phyloP scores from a whole-genome alignment of 1,140 invertebrate species.

The Aleiodes sp. region DNA sequence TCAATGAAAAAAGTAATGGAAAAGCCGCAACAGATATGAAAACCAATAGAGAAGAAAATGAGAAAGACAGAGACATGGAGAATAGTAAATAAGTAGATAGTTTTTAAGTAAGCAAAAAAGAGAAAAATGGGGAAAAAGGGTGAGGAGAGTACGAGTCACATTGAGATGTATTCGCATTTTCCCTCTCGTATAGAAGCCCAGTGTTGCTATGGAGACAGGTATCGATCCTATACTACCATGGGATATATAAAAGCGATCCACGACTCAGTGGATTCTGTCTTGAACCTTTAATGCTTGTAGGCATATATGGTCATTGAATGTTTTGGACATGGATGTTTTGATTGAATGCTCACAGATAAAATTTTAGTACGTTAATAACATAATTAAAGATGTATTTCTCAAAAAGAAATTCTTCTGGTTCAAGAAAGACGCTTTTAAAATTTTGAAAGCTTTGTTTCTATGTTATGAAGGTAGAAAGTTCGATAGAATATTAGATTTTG shows the following conservation, averaged over 20 bases:
- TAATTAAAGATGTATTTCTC: no score
- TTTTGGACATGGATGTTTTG: not conserved
- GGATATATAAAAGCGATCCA: conserved; percentile 55
- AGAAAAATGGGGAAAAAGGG: not conserved
- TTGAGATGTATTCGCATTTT: conserved; percentile 54
- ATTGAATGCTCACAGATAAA: not conserved
- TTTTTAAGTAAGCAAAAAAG: not conserved
- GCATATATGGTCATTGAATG: conserved; percentile 36
- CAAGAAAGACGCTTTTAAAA: no score
- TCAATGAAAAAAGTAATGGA: not conserved
- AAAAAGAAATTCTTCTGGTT: no score
- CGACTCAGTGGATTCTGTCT: conserved; percentile 46
- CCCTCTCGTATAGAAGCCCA: conserved; percentile 37
- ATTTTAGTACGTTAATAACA: no score
- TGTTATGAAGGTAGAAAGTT: no score
- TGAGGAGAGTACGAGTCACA: conserved; percentile 38
- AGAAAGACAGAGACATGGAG: not conserved
- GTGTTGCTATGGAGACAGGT: conserved; percentile 48
- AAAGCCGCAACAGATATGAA: conserved; percentile 17
- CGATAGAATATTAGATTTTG: no score
- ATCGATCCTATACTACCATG: conserved; percentile 49
- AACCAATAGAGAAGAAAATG: not conserved
- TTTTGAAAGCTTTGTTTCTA: no score
- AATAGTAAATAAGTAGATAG: not conserved
- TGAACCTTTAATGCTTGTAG: conserved; percentile 49